Evolutionary conservation across 1,140 invertebrate genomes (phyloP), one percentile per base, ranked within the genome.

Genomic region (Sitophilus oryzae): DNA sequence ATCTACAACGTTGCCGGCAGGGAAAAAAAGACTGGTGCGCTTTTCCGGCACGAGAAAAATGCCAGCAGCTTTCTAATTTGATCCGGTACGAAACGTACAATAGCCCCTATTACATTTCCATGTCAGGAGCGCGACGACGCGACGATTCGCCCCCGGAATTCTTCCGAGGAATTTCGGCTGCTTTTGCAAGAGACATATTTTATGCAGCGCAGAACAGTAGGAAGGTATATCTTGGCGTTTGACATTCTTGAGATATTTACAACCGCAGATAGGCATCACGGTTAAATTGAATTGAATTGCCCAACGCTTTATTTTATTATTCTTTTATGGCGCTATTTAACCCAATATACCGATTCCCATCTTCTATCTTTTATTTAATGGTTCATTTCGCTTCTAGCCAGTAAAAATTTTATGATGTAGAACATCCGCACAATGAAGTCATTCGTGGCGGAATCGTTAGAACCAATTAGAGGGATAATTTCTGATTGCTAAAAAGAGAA

Each of bases 211-310:
- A 10, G 52, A 46, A 54, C 52, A 54, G 52, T 54, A 54, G 52
- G 52, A 54, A 25, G 37, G 43, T 54, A 46, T 54, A 54, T 54
- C 52, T 54, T 47, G 52, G 52, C 52, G 36, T 56, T 56, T 56
- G 54, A 56, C 54, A 56, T 51, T 51, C 54, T 49, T 44, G 54
- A 56, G 46, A 51, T 56, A 56, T 56, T 56, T 56, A 56, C 54
- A 50, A 44, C 54, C 46, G 18, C 35, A 56, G 54, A 56, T 56
- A 50, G 20, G 46, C 10, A 56, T 56, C 54, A 35, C 46, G 46
- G 47, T 56, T 51, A 56, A 56, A 56, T 56, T 56, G 54, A 56
- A 56, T 56, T 56, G 54, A 56, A 56, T 56, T 56, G 47, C 46
- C 41, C 46, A 34, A 51, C 46, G 54, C 54, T 42, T 30, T 51